Evolutionary conservation across 2,113 vertebrate genomes (phyloP).

Genomic region (Peromyscus maniculatus): DNA sequence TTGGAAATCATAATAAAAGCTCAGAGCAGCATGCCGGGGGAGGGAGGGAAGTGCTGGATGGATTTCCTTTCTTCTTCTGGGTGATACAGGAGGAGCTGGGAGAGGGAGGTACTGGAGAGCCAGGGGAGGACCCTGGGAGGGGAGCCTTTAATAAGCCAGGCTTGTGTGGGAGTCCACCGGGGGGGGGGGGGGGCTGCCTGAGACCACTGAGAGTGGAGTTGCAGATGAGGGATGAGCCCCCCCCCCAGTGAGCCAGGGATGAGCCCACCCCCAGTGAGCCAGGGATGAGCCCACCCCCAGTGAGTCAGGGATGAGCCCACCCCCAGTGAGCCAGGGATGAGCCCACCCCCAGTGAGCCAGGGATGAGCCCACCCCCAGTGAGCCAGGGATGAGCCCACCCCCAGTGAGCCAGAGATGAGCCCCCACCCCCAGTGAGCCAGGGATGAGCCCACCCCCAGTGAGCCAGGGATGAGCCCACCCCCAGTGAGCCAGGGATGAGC

Average conservation of each 20-base stretch:
- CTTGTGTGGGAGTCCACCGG: fast-evolving
- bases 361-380: no score
- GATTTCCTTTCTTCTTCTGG: background rate
- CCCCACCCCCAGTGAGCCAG: no score
- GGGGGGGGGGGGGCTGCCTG: background rate
- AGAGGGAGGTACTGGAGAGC: background rate
- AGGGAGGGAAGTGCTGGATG: background rate
- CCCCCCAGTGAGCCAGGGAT: no score
- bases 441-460: no score
- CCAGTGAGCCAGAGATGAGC: no score
- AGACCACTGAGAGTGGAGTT: fast-evolving
- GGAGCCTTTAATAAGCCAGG: background rate
- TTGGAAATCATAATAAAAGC: background rate
- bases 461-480: no score
- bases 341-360: no score
- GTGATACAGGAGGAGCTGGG: background rate
- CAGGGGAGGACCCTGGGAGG: background rate
- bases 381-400: no score
- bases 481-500: no score
- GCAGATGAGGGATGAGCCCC: background rate
- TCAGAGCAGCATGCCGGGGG: background rate
- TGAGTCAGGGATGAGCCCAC: no score
- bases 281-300: no score
- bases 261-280: background rate
- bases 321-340: no score